Conservation (phyloP, 2,797 vertebrate species). For the Chelidonichthys spinosus region DNA sequence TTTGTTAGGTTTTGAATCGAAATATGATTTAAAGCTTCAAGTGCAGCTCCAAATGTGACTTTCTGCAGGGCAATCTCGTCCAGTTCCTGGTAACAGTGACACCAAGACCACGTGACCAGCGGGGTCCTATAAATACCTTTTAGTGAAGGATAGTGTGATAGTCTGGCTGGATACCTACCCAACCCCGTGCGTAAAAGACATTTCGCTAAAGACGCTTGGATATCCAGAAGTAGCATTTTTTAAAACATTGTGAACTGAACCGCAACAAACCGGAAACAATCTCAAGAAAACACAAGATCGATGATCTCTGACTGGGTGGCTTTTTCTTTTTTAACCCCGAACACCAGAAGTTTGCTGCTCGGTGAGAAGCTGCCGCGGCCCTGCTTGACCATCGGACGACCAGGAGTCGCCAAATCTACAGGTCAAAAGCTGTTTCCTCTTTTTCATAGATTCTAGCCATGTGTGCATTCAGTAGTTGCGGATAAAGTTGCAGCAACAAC, state of each 20-base stretch:
- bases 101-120: conserved; percentile 81
- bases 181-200: conserved; percentile 70
- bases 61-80: conserved; percentile 45
- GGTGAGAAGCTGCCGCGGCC: conserved; percentile 46
- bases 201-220: conserved; percentile 57
- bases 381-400: conserved; percentile 50
- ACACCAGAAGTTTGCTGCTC: conserved; percentile 64
- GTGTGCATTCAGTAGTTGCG: conserved; percentile 68
- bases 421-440: conserved; percentile 63
- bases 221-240: conserved; percentile 52
- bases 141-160: conserved; percentile 79
- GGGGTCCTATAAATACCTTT: conserved; percentile 85
- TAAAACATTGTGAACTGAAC: conserved; percentile 31
- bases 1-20: background rate
- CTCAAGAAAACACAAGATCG: conserved; percentile 30
- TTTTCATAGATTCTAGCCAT: conserved; percentile 65
- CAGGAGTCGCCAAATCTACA: conserved; percentile 60
- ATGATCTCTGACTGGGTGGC: conserved; percentile 34
- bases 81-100: conserved; percentile 83
- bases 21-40: background rate
- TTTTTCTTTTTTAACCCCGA: conserved; percentile 34
- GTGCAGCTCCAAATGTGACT: conserved; percentile 17
- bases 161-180: conserved; percentile 76
- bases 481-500: conserved; percentile 58
- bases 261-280: conserved; percentile 17